These are phyloP conservation scores for Dryas iulia DNA, from an alignment of 1,140 invertebrate genomes.

Conservation along the genomic window DNA sequence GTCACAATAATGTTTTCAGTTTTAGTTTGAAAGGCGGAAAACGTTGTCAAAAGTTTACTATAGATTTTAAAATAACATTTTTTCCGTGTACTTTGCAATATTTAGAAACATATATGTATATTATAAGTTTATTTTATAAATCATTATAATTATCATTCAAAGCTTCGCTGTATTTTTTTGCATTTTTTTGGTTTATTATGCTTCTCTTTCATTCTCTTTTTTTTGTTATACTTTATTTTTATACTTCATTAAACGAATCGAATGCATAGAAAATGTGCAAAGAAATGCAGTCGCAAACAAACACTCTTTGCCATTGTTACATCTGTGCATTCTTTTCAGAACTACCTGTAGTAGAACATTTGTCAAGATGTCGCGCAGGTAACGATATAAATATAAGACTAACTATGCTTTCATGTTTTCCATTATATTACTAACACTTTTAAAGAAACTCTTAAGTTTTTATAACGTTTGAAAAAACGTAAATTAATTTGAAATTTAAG, in stretches of 20 bases:
- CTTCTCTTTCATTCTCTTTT: constrained; percentile 29
- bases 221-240: constrained; percentile 41
- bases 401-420: background rate
- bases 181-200: constrained; percentile 47
- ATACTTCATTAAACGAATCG: constrained; percentile 59
- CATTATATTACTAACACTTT: background rate
- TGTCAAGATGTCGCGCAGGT: constrained; percentile 36
- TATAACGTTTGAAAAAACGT: no score
- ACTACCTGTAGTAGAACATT: constrained; percentile 59
- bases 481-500: no score
- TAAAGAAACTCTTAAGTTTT: no score
- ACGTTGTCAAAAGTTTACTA: no score
- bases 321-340: constrained; percentile 79
- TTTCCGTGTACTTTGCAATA: no score
- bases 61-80: no score
- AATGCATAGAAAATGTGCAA: constrained; percentile 76
- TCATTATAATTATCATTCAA: background rate
- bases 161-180: constrained; percentile 69
- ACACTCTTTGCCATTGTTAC: constrained; percentile 51
- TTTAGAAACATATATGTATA: no score
- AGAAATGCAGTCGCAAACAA: constrained; percentile 64
- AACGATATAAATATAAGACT: constrained; percentile 17
- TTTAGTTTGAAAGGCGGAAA: no score
- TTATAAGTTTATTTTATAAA: no score
- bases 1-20: no score